phyloP scores from a whole-genome alignment of 2,888 invertebrate genomes.

The Arenicola marina region DNA sequence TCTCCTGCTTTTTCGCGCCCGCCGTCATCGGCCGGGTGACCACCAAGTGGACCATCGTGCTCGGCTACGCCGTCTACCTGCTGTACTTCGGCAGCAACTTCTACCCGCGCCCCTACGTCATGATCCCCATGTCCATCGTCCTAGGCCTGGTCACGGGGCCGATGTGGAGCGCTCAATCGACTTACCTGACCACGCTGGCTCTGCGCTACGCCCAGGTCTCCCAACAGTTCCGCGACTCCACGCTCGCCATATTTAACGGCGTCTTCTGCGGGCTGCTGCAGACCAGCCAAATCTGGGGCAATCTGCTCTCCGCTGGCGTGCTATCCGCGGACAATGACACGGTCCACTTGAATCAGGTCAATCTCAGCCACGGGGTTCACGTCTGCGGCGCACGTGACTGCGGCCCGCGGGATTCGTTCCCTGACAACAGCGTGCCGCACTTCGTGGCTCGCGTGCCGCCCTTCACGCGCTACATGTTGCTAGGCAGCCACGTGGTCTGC shows the following conservation, averaged over 20 bases:
- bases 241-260: constrained; percentile 54
- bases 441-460: constrained; percentile 29
- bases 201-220: constrained; percentile 49
- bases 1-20: constrained; percentile 55
- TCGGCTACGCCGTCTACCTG: constrained; percentile 46
- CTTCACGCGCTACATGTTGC: constrained; percentile 42
- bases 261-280: constrained; percentile 54
- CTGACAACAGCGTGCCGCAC: constrained; percentile 36
- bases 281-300: constrained; percentile 56
- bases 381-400: constrained; percentile 44
- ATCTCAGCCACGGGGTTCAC: not conserved
- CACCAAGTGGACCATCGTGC: constrained; percentile 56
- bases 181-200: constrained; percentile 53
- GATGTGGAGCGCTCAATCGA: constrained; percentile 55
- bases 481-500: constrained; percentile 50
- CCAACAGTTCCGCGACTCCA: constrained; percentile 41
- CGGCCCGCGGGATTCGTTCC: constrained; percentile 29
- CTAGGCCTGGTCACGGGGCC: constrained; percentile 53
- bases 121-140: constrained; percentile 49
- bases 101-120: constrained; percentile 46
- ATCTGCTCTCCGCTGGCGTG: constrained; percentile 50
- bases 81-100: constrained; percentile 53
- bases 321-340: constrained; percentile 31
- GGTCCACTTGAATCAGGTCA: constrained; percentile 19
- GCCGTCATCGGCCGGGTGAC: constrained; percentile 50